Evolutionary conservation across 2,113 vertebrate species (phyloP).

Genomic region (Nesoenas mayeri): DNA sequence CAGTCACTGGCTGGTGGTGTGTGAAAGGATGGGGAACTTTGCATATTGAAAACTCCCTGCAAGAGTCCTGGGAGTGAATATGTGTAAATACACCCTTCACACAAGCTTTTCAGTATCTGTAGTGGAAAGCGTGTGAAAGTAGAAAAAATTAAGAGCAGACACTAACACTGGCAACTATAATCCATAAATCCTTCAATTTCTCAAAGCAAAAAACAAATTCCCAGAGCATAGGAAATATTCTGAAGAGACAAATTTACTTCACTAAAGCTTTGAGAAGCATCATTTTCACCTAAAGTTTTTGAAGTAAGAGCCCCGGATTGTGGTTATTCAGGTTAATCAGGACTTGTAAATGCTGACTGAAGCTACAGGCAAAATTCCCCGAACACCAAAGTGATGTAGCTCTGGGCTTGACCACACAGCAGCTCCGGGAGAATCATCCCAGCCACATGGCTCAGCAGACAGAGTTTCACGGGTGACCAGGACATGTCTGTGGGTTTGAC

Average conservation of each 20-base stretch:
- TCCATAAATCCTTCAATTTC: neutral
- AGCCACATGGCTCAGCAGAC: neutral
- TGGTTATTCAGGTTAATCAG: constrained; percentile 53
- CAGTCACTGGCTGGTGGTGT: neutral
- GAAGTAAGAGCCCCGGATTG: constrained; percentile 18
- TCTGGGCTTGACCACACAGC: neutral
- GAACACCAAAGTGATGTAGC: neutral
- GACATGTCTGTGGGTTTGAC: fast-evolving
- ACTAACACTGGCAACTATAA: neutral
- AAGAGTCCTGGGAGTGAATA: neutral
- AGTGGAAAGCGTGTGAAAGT: neutral
- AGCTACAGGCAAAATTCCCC: constrained; percentile 14
- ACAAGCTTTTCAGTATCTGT: neutral
- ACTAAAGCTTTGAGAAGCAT: neutral
- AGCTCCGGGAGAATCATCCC: neutral
- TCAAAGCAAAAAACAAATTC: neutral
- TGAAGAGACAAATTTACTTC: neutral
- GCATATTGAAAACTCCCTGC: neutral
- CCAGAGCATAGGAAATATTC: neutral
- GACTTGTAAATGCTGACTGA: neutral
- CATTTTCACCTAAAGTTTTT: neutral
- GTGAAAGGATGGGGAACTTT: neutral
- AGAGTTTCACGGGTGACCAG: neutral
- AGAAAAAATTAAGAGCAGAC: neutral
- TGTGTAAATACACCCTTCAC: neutral